A percentile compares a stretch with the other conserved stretches of the same genome.
Evolutionary conservation across 2,113 vertebrate species (phyloP).

Genomic region (Halichoerus grypus): DNA sequence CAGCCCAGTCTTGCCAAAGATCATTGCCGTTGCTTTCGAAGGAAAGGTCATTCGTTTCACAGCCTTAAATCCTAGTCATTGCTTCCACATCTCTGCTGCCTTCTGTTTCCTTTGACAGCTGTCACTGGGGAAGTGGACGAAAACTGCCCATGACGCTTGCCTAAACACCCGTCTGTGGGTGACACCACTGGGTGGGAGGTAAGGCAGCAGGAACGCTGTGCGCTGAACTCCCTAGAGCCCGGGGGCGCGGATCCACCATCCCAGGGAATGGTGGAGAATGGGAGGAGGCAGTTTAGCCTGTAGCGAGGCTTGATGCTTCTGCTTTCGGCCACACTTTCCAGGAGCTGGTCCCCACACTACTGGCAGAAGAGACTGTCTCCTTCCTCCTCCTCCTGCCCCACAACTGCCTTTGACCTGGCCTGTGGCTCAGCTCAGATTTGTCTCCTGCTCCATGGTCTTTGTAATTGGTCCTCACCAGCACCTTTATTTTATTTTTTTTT

Average conservation of each 20-base stretch:
- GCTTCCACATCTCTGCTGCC: background rate
- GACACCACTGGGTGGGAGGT: background rate
- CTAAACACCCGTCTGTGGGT: rapidly evolving
- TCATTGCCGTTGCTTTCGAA: background rate
- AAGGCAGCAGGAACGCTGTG: background rate
- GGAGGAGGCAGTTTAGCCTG: background rate
- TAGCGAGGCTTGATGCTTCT: background rate
- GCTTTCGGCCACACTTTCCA: background rate
- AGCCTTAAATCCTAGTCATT: background rate
- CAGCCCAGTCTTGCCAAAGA: background rate
- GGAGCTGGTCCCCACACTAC: background rate
- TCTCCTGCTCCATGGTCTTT: background rate
- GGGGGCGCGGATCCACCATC: rapidly evolving
- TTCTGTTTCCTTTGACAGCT: background rate
- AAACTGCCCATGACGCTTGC: background rate
- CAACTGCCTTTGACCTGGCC: background rate
- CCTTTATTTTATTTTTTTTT: background rate
- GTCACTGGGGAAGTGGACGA: background rate
- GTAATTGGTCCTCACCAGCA: background rate
- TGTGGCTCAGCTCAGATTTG: background rate
- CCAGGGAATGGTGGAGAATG: rapidly evolving
- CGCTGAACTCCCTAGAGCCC: background rate
- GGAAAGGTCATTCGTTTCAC: background rate
- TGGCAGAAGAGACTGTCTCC: background rate
- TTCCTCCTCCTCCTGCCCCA: background rate